Conservation (phyloP, 2,113 vertebrate species). For the Saccopteryx leptura region DNA sequence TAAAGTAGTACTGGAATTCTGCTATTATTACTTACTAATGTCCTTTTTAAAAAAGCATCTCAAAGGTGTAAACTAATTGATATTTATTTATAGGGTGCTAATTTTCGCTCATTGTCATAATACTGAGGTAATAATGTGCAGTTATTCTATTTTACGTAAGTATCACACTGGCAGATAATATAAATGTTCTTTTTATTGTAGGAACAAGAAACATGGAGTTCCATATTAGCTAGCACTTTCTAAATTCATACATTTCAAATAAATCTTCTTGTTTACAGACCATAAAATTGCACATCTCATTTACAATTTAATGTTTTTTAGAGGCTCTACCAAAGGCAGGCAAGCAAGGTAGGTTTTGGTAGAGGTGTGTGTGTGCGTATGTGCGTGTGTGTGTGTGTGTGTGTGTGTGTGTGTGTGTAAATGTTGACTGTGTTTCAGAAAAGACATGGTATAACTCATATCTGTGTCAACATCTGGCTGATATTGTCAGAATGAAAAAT, state of each 20-base stretch:
- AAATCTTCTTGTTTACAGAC: slow-evolving; percentile 26
- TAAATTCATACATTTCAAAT: slow-evolving; percentile 58
- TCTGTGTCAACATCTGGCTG: not conserved
- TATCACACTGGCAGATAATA: not conserved
- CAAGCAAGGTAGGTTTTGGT: not conserved
- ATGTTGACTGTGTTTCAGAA: not conserved
- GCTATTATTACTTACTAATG: not conserved
- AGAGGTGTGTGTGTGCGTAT: not conserved
- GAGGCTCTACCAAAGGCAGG: not conserved
- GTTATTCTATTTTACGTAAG: slow-evolving; percentile 18
- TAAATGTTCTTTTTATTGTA: slow-evolving; percentile 4
- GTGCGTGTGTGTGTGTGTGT: no score
- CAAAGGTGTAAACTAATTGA: not conserved
- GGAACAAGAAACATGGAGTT: slow-evolving; percentile 20
- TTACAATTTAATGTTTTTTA: slow-evolving; percentile 49
- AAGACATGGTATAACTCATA: not conserved
- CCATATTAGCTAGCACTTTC: slow-evolving; percentile 23
- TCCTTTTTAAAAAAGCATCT: slow-evolving; percentile 34
- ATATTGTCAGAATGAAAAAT: slow-evolving; percentile 30
- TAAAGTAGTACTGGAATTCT: slow-evolving; percentile 14
- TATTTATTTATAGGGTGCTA: not conserved
- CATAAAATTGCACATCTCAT: slow-evolving; percentile 44
- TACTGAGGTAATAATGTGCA: not conserved
- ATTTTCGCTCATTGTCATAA: slow-evolving; percentile 25
- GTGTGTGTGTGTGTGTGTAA: not conserved